Percentiles rank a stretch among this genome's conserved stretches.
These are phyloP conservation scores for Trichopria drosophilae DNA, from an alignment of 2,888 invertebrate species.

Conservation along the genomic window DNA sequence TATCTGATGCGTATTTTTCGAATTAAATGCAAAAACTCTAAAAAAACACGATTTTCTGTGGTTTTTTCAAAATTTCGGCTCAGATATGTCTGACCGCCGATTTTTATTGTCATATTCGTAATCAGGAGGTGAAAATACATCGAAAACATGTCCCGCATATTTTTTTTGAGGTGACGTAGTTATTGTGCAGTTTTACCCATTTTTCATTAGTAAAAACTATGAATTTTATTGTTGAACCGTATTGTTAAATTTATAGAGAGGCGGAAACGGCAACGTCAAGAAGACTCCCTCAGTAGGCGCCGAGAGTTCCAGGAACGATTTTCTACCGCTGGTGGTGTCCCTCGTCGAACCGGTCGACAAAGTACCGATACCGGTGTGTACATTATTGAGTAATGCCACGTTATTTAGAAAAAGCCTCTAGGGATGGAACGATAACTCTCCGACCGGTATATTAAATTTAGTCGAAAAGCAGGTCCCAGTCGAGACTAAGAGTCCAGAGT, in stretches of 20 bases:
- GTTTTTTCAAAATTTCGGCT: constrained; percentile 7
- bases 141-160: too few species aligned
- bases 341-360: constrained; percentile 57
- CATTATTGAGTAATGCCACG: constrained; percentile 16
- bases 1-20: too few species aligned
- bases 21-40: too few species aligned
- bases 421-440: constrained; percentile 14
- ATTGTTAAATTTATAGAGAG: constrained; percentile 65
- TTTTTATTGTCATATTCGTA: too few species aligned
- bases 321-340: constrained; percentile 53
- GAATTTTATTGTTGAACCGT: constrained; percentile 10
- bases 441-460: too few species aligned
- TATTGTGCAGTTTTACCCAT: neutral
- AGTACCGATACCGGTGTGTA: constrained; percentile 60
- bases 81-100: too few species aligned
- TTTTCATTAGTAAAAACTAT: constrained; percentile 1
- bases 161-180: too few species aligned
- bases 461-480: too few species aligned
- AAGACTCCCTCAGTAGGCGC: constrained; percentile 77
- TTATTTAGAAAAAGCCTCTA: constrained; percentile 9
- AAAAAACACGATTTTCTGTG: too few species aligned
- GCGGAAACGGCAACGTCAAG: constrained; percentile 77
- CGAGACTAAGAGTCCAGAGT: too few species aligned
- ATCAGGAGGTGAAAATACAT: too few species aligned
- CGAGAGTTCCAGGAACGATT: constrained; percentile 74